phyloP scores from a whole-genome alignment of 2,797 vertebrate genomes.

The Anguilla anguilla region DNA sequence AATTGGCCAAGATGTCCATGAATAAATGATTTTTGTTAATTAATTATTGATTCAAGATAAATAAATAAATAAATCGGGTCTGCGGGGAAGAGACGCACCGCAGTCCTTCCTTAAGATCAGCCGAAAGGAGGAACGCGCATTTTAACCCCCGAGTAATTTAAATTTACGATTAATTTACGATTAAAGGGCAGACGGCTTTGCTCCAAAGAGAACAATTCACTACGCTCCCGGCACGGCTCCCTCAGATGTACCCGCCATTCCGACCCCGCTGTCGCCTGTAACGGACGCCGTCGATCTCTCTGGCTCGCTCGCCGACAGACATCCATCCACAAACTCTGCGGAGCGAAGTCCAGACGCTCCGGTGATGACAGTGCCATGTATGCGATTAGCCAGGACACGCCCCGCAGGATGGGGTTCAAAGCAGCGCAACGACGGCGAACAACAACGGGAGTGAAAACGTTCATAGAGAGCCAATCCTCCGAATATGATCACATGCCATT shows the following conservation, averaged over 20 bases:
- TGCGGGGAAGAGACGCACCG: conserved; percentile 61
- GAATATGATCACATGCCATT: neutral
- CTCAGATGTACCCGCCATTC: neutral
- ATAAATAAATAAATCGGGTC: conserved; percentile 52
- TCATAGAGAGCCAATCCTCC: neutral
- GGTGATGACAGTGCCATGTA: neutral
- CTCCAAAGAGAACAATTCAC: conserved; percentile 34
- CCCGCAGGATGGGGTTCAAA: neutral
- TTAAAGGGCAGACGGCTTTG: conserved; percentile 71
- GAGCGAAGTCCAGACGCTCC: neutral
- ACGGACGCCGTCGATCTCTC: neutral
- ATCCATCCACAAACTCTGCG: neutral
- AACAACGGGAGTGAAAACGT: neutral
- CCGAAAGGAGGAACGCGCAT: conserved; percentile 72
- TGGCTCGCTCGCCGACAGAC: neutral
- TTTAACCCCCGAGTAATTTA: conserved; percentile 79
- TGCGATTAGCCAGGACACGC: neutral
- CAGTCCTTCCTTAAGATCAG: conserved; percentile 75
- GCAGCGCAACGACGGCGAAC: neutral
- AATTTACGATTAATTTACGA: conserved; percentile 48
- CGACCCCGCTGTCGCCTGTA: neutral
- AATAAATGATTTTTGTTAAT: conserved; percentile 76
- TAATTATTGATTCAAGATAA: conserved; percentile 76
- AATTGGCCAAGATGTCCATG: conserved; percentile 77
- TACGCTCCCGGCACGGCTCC: neutral